Conservation (phyloP, 2,888 invertebrate species). For the Melanostoma scalare region DNA sequence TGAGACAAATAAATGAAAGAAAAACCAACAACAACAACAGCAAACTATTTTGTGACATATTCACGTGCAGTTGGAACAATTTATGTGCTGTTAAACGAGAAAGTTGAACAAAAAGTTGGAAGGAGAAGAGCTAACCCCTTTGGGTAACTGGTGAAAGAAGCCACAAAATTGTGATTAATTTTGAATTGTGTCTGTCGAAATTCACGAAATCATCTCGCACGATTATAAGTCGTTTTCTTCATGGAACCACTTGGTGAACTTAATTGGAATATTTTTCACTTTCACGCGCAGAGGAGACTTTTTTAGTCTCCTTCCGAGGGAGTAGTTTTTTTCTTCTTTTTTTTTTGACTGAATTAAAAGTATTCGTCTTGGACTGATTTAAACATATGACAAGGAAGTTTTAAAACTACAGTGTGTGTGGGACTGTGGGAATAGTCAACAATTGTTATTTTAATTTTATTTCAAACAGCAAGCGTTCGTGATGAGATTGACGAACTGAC, state of each 20-base stretch:
- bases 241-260: conserved; percentile 64
- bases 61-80: conserved; percentile 71
- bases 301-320: conserved; percentile 18
- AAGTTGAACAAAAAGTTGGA: conserved; percentile 63
- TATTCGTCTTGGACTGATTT: neutral
- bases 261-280: conserved; percentile 81
- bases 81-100: conserved; percentile 71
- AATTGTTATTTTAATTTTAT: no score
- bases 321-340: neutral
- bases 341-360: neutral
- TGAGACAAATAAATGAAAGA: conserved; percentile 36
- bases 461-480: no score
- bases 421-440: no score
- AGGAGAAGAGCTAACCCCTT: conserved; percentile 35
- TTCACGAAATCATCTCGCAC: conserved; percentile 75
- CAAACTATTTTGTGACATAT: conserved; percentile 64
- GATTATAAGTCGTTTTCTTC: conserved; percentile 72
- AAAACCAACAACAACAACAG: conserved; percentile 32
- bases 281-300: conserved; percentile 78
- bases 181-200: conserved; percentile 75
- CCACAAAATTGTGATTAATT: conserved; percentile 73
- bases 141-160: conserved; percentile 57
- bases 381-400: neutral
- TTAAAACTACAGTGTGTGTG: no score
- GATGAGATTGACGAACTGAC: no score